These are phyloP conservation scores for Cryptosula pallasiana DNA, from an alignment of 2,888 invertebrate genomes.

Conservation along the genomic window DNA sequence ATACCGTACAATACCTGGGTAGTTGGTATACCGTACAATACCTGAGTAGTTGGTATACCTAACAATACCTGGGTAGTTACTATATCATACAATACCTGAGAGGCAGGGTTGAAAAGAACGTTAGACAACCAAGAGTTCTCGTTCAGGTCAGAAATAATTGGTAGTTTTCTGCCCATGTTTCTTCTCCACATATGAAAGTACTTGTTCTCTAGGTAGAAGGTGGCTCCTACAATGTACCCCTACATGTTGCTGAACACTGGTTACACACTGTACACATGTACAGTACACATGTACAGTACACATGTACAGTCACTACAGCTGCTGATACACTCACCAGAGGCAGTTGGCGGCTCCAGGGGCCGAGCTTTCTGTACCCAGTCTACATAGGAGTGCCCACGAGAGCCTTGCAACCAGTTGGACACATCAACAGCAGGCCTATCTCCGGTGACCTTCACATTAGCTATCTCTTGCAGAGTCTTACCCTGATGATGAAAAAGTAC, in stretches of 20 bases:
- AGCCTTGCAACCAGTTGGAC: slow-evolving; percentile 68
- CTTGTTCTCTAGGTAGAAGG: not conserved
- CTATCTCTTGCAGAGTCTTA: slow-evolving; percentile 30
- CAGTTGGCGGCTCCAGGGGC: not conserved
- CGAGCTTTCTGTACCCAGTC: slow-evolving; percentile 60
- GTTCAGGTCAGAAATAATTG: not conserved
- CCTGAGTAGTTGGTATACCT: no score
- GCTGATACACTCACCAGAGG: not conserved
- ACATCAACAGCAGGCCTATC: slow-evolving; percentile 68
- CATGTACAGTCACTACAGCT: no score
- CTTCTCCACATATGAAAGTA: slow-evolving; percentile 1
- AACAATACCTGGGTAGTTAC: no score
- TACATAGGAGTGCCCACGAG: slow-evolving; percentile 65
- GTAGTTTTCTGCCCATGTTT: not conserved
- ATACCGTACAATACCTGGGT: no score
- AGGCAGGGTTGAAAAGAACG: slow-evolving; percentile 87
- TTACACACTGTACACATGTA: no score
- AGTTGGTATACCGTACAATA: no score
- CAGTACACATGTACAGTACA: no score
- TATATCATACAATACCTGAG: slow-evolving; percentile 58
- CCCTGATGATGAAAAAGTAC: slow-evolving; percentile 29
- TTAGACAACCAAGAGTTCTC: slow-evolving; percentile 77
- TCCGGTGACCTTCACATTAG: slow-evolving; percentile 41
- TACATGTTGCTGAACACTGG: no score
- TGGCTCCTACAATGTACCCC: not conserved